Base-by-base conservation (phyloP, 2,888 invertebrate species). In the Ochropleura plecta region DNA sequence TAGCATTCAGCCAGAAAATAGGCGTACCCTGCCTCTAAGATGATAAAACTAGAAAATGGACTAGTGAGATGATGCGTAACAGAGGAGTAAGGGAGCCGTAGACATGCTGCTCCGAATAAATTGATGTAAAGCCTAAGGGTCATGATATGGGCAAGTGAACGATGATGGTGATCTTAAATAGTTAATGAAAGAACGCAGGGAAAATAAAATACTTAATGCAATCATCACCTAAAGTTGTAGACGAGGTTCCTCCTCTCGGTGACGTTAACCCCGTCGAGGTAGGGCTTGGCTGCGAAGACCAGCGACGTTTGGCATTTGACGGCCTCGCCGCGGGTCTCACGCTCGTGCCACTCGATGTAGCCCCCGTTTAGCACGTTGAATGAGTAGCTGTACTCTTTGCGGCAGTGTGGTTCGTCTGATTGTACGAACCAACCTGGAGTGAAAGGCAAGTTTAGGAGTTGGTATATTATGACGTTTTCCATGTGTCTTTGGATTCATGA, bases 241-340 rank as follows among this genome's bases (percentile, higher is more conserved):
- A 98, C 98, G 87, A 99, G 96, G 93, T 99, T 99, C 85, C 99
- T 97, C 79, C 99, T 97, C 92, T 99, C 99, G 0, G 99, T 98
- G 64, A 99, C 98, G 91, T 98, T 98, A 72, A 99, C 97, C 64
- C 98, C 98, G 86, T 98, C 98, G 84, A 98, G 95, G 92, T 98
- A 99, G 5, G 98, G 98, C 87, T 97, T 96, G 62, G 97, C 98
- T 70, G 98, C 97, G 92, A 98, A 99, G 84, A 99, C 97, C 69
- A 99, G 96, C 76, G 98, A 98, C 73, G 97, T 97, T 95, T 98
- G 97, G 84, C 94, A 95, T 86, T 97, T 97, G 90, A 97, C 96
- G 88, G 95, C 95, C 18, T 84, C 80, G 51, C 96, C 97, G 74
- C 97, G 95, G 49, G 97, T 98, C 91, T 98, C 98, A 78, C 97